These are phyloP conservation scores for Anoura caudifer DNA, from an alignment of 2,113 vertebrate species.

Conservation along the genomic window DNA sequence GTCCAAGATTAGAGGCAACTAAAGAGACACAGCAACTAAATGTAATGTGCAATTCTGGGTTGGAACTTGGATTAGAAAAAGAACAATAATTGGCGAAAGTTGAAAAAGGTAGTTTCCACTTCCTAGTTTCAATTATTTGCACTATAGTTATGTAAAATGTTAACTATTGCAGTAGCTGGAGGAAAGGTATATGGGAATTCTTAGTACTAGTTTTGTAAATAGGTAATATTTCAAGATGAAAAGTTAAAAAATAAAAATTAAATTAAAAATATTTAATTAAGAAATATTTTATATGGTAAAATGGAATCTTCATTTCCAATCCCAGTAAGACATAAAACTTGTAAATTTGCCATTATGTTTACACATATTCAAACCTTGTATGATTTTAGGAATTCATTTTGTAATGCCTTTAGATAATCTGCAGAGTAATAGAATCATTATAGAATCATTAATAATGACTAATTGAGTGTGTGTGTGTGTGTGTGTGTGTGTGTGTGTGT, in stretches of 20 bases:
- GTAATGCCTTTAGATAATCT: background rate
- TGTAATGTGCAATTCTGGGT: background rate
- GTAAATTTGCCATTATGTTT: conserved; percentile 33
- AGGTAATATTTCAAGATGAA: background rate
- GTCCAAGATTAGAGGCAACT: background rate
- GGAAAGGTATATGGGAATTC: background rate
- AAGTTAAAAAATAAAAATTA: conserved; percentile 10
- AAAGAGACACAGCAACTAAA: background rate
- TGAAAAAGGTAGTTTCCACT: background rate
- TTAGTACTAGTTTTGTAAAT: background rate
- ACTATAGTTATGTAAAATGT: background rate
- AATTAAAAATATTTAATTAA: background rate
- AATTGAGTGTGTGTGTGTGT: too few relatives aligned
- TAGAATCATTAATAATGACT: conserved; percentile 43
- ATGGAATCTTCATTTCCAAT: background rate
- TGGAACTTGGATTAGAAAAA: background rate
- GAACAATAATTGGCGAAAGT: background rate
- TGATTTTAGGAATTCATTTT: conserved; percentile 40
- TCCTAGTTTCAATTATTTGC: background rate
- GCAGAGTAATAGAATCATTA: conserved; percentile 46
- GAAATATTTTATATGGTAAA: conserved; percentile 8
- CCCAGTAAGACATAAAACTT: conserved; percentile 9
- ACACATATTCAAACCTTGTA: conserved; percentile 21
- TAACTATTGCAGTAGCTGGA: background rate
- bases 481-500: too few relatives aligned